Evolutionary conservation across 2,797 vertebrate species (phyloP).

Genomic region (Kryptopterus vitreolus): DNA sequence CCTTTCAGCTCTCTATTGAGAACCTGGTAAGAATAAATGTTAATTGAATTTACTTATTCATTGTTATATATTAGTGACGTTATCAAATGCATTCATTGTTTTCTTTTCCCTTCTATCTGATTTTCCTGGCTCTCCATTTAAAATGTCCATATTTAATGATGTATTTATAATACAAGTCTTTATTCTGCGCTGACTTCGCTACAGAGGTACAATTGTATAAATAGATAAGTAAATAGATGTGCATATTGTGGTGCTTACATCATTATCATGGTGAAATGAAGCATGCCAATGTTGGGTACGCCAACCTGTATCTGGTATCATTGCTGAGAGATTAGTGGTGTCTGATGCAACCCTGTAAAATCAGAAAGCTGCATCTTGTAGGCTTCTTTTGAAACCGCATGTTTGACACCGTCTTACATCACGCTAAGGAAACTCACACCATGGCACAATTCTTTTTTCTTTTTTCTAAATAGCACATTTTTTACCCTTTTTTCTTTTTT

Average conservation of each 20-base stretch:
- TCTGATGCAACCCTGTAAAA: constrained; percentile 30
- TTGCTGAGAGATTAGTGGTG: background rate
- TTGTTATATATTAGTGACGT: no score
- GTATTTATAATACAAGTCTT: no score
- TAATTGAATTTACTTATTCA: background rate
- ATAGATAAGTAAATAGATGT: no score
- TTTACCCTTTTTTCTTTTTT: background rate
- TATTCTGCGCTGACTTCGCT: background rate
- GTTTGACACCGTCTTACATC: background rate
- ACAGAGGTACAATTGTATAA: background rate
- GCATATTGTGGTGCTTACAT: no score
- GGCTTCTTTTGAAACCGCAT: background rate
- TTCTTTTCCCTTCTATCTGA: no score
- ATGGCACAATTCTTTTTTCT: background rate
- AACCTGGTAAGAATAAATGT: constrained; percentile 78
- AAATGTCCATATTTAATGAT: background rate
- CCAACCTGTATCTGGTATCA: background rate
- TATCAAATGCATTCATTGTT: background rate
- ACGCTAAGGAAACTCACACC: background rate
- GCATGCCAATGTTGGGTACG: background rate
- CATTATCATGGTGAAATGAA: background rate
- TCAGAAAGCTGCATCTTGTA: constrained; percentile 9
- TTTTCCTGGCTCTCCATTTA: no score
- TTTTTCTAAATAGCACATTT: background rate
- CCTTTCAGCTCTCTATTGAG: constrained; percentile 89